Evolutionary conservation across 2,888 invertebrate genomes (phyloP).

Genomic region (Ophioninae sp.): DNA sequence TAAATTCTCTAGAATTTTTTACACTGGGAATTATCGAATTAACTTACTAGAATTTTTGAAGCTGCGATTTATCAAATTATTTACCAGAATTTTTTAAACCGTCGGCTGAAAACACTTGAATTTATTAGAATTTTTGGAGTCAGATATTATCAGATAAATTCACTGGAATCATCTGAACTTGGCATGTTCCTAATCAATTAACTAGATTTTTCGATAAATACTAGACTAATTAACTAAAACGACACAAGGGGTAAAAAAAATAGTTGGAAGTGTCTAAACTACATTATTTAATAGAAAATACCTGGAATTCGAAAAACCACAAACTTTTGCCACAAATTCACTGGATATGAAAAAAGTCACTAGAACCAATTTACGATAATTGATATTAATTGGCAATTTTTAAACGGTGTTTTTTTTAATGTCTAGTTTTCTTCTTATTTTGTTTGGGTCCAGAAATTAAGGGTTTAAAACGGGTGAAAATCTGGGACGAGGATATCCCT

Average conservation of each 20-base stretch:
- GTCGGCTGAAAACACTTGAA: no score
- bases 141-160: no score
- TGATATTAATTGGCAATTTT: not conserved
- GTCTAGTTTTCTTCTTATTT: not conserved
- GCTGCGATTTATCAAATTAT: no score
- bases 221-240: no score
- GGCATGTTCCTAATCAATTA: no score
- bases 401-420: not conserved
- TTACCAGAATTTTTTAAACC: no score
- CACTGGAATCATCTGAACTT: no score
- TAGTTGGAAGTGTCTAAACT: no score
- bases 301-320: not conserved
- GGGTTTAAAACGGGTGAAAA: not conserved
- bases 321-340: not conserved
- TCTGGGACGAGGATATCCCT: not conserved
- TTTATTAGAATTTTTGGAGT: not conserved
- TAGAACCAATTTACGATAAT: not conserved
- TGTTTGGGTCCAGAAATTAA: not conserved
- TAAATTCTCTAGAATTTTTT: not conserved
- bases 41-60: not conserved
- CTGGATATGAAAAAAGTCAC: not conserved
- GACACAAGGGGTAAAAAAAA: no score
- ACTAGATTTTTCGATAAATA: no score
- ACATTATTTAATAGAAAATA: no score
- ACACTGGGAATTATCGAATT: not conserved